Evolutionary conservation across 2,888 invertebrate species (phyloP), one percentile per base, ranked within the genome.

Genomic region (Drosophila suboccidentalis): DNA sequence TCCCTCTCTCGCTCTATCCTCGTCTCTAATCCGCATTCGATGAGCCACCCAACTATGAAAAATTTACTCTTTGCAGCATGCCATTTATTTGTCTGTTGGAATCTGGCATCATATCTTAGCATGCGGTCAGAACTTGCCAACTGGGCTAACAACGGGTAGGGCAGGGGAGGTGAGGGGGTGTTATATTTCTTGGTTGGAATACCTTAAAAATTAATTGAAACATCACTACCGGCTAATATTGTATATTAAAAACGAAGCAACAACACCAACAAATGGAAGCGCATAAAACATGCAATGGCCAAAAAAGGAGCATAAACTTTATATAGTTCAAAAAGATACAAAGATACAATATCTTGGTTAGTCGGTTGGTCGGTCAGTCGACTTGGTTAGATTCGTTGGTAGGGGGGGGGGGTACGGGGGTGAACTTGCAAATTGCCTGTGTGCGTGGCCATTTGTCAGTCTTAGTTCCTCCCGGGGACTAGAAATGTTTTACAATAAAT

Each of bases 191-290:
- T 66, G 17, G 44, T 15, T 17, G 10, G 17, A 36, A 55, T 71
- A 86, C 88, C 89, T 87, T 90, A 85, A 80, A 82, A 86, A 90
- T 90, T 87, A 90, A 90, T 90, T 87, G 86, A 87, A 90, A 73
- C 89, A 87, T 90, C 90, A 85, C 76, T 79, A 82, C 73, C 71
- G 77, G 80, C 77, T 85, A 82, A 82, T 84, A 78, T 78, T 76
- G 86, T 74, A 58, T 84, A 83, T 89, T 89, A 89, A 86, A 81
- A 89, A 81, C 66, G 57, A 11, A 69, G 58, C 64, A 60, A 41
- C 59, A 41, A 39, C 62, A 49, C 19, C 64, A 76, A 60, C 80
- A 61, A 78, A 75, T 75, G 49, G 68, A 8, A 54, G 63, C 58
- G 70, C 71, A 85, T 85, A 82, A 78, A 85, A 82, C 67, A 81